A percentile compares a stretch with the other conserved stretches of the same genome.
Evolutionary conservation across 2,888 invertebrate genomes (phyloP).

Genomic region (Metalampra italica): DNA sequence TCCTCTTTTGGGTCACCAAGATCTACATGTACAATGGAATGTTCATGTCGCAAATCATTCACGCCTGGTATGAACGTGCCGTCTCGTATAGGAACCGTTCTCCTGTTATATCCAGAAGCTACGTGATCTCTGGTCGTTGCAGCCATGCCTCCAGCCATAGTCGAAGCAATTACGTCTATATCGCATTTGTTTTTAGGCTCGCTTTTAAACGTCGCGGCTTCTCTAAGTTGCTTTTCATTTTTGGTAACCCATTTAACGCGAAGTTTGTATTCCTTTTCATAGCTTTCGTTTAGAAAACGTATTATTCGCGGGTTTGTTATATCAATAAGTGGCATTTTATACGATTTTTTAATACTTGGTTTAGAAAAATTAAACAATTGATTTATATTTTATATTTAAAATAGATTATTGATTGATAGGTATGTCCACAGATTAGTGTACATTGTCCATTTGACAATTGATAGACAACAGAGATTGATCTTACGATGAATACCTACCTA

Average conservation of each 20-base stretch:
- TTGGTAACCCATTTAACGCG: conserved; percentile 43
- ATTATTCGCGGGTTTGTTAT: conserved; percentile 44
- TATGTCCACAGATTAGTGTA: no score
- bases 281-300: conserved; percentile 41
- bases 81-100: conserved; percentile 33
- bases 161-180: conserved; percentile 37
- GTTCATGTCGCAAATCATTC: conserved; percentile 29
- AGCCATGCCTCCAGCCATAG: conserved; percentile 38
- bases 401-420: no score
- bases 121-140: conserved; percentile 40
- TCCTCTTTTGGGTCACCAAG: conserved; percentile 40
- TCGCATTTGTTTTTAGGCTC: conserved; percentile 44
- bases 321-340: conserved; percentile 39
- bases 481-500: no score
- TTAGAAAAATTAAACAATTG: no score
- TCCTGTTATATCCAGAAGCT: conserved; percentile 30
- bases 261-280: conserved; percentile 42
- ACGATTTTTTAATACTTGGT: neutral
- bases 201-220: conserved; percentile 40
- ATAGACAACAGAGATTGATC: no score
- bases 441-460: no score
- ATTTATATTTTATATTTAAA: no score
- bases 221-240: conserved; percentile 30
- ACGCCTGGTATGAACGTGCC: conserved; percentile 32
- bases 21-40: conserved; percentile 39